Base-by-base conservation (phyloP, 2,888 invertebrate species). In the Nephrotoma appendiculata region DNA sequence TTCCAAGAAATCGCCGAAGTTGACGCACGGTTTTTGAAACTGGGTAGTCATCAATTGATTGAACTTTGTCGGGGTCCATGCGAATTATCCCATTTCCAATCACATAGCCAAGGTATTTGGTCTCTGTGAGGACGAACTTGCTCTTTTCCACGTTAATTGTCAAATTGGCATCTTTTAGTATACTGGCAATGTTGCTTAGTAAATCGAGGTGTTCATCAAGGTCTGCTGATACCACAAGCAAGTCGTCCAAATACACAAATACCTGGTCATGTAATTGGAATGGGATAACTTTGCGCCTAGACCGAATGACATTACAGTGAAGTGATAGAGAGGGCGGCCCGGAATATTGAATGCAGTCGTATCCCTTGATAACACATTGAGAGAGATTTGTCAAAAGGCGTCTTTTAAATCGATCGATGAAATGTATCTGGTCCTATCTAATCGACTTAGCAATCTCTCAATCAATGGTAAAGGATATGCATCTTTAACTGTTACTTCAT, bases 1-100 rank as follows among this genome's bases (percentile, higher is more conserved):
- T 87, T 0, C 88, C 88, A 0, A 88, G n/a, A 12, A 89, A 88
- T 9, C 88, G 3, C 31, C 31, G 31, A 31, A 31, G 31, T 31
- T 31, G 31, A 3, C 31, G 31, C 31, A 31, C 31, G 31, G 84
- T 86, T 43, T 87, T 87, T 41, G 89, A 88, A 0, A 87, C 41
- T 0, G 89, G 88, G 87, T 88, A 48, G 48, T 48, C n/a, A 12
- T 2, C 11, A 12, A 48, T 48, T 48, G 48, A 11, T 48, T 12
- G 48, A 11, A 48, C 48, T n/a, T 48, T 48, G 11, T 48, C 48
- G n/a, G 11, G 11, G n/a, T 48, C 48, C n/a, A 48, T n/a, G 11
- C 48, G 48, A 48, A 48, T 48, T 11, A 48, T 12, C 48, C 48
- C 48, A n/a, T 48, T 48, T 48, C 48, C 48, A n/a, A 48, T 48